These are phyloP conservation scores for Lasioglossum figueresi DNA, from an alignment of 2,888 invertebrate species.

Conservation along the genomic window DNA sequence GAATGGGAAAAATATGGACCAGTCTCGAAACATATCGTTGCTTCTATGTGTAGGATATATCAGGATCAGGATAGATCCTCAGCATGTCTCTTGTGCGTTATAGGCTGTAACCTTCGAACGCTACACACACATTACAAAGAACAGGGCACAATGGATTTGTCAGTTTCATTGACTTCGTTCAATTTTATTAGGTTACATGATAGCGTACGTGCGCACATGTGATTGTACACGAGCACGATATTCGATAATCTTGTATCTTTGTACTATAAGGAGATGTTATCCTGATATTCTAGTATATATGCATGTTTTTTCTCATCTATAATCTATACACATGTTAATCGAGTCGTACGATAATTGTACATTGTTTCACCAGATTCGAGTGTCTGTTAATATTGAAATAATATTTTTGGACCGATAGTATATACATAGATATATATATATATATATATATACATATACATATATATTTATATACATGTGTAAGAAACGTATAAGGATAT, in stretches of 20 bases:
- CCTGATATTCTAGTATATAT: slow-evolving; percentile 39
- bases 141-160: slow-evolving; percentile 29
- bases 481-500: slow-evolving; percentile 37
- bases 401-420: slow-evolving; percentile 51
- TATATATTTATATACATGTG: slow-evolving; percentile 48
- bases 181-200: slow-evolving; percentile 20
- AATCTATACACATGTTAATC: slow-evolving; percentile 27
- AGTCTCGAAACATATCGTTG: slow-evolving; percentile 55
- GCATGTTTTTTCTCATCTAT: slow-evolving; percentile 19
- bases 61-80: slow-evolving; percentile 26
- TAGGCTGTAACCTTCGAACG: background rate
- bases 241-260: slow-evolving; percentile 43
- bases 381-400: slow-evolving; percentile 53
- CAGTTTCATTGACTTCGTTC: slow-evolving; percentile 15
- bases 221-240: slow-evolving; percentile 32
- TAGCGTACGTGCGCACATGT: slow-evolving; percentile 5
- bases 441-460: slow-evolving; percentile 26
- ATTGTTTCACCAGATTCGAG: slow-evolving; percentile 34
- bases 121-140: slow-evolving; percentile 1
- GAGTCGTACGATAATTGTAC: slow-evolving; percentile 35
- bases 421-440: slow-evolving; percentile 51
- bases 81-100: slow-evolving; percentile 18
- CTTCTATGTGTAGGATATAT: slow-evolving; percentile 35
- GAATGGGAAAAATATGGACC: slow-evolving; percentile 24
- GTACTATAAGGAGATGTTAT: slow-evolving; percentile 45